Evolutionary conservation across 2,888 invertebrate species (phyloP).

Genomic region (Elgonia sp.): DNA sequence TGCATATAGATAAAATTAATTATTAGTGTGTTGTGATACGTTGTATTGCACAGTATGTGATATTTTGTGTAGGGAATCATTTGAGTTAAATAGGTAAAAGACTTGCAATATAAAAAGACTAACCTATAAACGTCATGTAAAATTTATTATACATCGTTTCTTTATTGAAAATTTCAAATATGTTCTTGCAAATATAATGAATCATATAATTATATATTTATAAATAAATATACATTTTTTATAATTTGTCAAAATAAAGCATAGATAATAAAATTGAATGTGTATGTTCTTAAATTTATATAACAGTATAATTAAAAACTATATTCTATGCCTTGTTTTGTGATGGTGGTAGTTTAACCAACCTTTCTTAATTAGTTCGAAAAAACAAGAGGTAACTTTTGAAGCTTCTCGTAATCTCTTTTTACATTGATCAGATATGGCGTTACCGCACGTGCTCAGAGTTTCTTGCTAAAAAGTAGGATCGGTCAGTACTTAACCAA

Average conservation of each 20-base stretch:
- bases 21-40: too few relatives aligned
- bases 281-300: background rate
- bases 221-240: too few relatives aligned
- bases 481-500: slow-evolving; percentile 53
- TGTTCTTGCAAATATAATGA: too few relatives aligned
- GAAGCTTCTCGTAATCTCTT: slow-evolving; percentile 53
- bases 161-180: too few relatives aligned
- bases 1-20: too few relatives aligned
- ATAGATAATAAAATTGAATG: background rate
- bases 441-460: slow-evolving; percentile 57
- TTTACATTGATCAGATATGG: slow-evolving; percentile 68
- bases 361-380: slow-evolving; percentile 61
- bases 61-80: too few relatives aligned
- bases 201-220: too few relatives aligned
- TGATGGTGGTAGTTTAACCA: slow-evolving; percentile 48
- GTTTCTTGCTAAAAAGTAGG: slow-evolving; percentile 58
- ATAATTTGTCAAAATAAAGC: background rate
- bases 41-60: too few relatives aligned
- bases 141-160: too few relatives aligned
- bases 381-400: slow-evolving; percentile 54
- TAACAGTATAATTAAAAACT: slow-evolving; percentile 40
- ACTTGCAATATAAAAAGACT: too few relatives aligned
- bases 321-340: slow-evolving; percentile 10
- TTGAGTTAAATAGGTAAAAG: too few relatives aligned
- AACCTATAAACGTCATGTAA: too few relatives aligned